Evolutionary conservation across 1,140 invertebrate species (phyloP).

Genomic region (Bombus cullumanus): DNA sequence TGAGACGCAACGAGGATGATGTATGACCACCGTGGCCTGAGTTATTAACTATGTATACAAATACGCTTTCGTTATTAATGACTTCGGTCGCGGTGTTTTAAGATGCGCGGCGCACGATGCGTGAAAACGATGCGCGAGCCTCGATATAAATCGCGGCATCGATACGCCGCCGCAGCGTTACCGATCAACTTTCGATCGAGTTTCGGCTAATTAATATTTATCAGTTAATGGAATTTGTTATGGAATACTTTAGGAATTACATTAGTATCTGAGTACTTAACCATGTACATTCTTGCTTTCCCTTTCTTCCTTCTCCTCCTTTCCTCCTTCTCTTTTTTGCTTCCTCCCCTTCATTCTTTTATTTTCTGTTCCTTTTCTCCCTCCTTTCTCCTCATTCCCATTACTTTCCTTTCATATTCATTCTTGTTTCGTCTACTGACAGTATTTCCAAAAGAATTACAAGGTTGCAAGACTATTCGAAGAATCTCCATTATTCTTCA

Average conservation of each 20-base stretch:
- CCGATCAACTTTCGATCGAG: slow-evolving; percentile 21
- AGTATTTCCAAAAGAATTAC: too few relatives aligned
- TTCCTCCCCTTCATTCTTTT: too few relatives aligned
- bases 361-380: too few relatives aligned
- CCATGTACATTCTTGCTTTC: too few relatives aligned
- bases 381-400: too few relatives aligned
- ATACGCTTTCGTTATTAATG: slow-evolving; percentile 48
- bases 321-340: too few relatives aligned
- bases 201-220: slow-evolving; percentile 24
- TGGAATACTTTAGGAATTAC: neutral
- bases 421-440: too few relatives aligned
- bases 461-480: neutral
- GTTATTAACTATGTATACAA: slow-evolving; percentile 50
- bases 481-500: neutral
- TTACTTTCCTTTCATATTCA: too few relatives aligned
- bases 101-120: slow-evolving; percentile 20
- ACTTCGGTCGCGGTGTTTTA: slow-evolving; percentile 33
- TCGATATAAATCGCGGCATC: slow-evolving; percentile 31
- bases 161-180: neutral
- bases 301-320: too few relatives aligned
- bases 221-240: slow-evolving; percentile 2
- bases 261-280: too few relatives aligned
- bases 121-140: slow-evolving; percentile 15
- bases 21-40: slow-evolving; percentile 30
- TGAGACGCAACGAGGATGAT: slow-evolving; percentile 31